A percentile compares a stretch with the other conserved stretches of the same genome.
Evolutionary conservation across 1,140 invertebrate genomes (phyloP).

Genomic region (Drosophila sucinea): DNA sequence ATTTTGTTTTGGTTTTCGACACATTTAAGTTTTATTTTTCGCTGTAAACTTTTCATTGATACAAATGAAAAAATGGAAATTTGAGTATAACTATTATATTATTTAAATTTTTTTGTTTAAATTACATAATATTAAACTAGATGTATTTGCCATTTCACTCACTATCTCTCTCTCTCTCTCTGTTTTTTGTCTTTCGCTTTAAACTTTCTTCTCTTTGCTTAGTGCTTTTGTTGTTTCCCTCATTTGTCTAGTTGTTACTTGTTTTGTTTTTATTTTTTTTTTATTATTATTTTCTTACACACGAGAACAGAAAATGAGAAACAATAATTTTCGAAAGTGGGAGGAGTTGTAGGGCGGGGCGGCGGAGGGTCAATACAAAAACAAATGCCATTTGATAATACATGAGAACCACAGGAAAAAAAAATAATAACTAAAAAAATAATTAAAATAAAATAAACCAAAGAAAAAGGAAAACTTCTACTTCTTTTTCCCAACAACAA

Average conservation of each 20-base stretch:
- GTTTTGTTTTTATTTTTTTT: slow-evolving; percentile 11
- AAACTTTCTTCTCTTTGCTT: slow-evolving; percentile 26
- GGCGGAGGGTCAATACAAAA: slow-evolving; percentile 24
- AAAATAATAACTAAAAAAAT: slow-evolving; percentile 35
- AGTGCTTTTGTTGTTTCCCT: slow-evolving; percentile 57
- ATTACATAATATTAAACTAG: slow-evolving; percentile 80
- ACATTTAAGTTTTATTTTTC: slow-evolving; percentile 78
- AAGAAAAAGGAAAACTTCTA: slow-evolving; percentile 21
- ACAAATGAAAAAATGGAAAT: slow-evolving; percentile 74
- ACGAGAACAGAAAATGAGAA: slow-evolving; percentile 26
- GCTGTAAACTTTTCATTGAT: slow-evolving; percentile 72
- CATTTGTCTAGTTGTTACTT: slow-evolving; percentile 60
- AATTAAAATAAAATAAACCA: slow-evolving; percentile 63
- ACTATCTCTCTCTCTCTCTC: slow-evolving; percentile 22
- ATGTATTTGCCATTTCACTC: slow-evolving; percentile 62
- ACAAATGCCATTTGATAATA: slow-evolving; percentile 69
- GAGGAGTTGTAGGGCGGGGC: neutral
- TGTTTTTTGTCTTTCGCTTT: slow-evolving; percentile 40
- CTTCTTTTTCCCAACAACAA: slow-evolving; percentile 34
- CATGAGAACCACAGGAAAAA: slow-evolving; percentile 57
- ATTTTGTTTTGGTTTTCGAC: slow-evolving; percentile 60
- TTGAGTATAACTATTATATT: slow-evolving; percentile 79
- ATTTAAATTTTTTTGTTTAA: slow-evolving; percentile 72
- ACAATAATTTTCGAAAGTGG: neutral
- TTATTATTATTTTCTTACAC: slow-evolving; percentile 28